Evolutionary conservation across 2,888 invertebrate genomes (phyloP), one percentile per base, ranked within the genome.

Genomic region (Eutolmus rufibarbis): DNA sequence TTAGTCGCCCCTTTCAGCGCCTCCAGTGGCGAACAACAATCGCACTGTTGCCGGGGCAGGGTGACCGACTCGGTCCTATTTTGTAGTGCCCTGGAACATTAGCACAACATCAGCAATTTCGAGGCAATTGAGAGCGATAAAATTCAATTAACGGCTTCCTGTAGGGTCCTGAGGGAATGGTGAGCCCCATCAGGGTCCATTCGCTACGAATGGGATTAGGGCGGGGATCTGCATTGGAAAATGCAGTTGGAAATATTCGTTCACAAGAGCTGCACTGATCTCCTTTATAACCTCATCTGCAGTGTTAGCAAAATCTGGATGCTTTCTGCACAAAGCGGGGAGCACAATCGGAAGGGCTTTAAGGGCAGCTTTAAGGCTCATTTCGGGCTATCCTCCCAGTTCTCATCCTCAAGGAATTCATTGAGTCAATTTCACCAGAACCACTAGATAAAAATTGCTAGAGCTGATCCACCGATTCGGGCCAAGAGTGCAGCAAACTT

Each of bases 401-500:
- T 76, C 37, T 12, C 37, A 19, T 76, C 16, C 19, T 76, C 8
- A 76, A 16, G 51, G n/a, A 79, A 31, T 51, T 51, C 79, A 82
- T 82, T 82, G 19, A 82, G 19, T 82, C 82, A 57, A 82, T 82
- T 82, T 82, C 37, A 34, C n/a, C 9, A 34, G 82, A 82, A 57
- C 19, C 19, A 66, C 66, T 66, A 51, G 57, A 51, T 66, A 66
- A 57, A 66, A 82, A 66, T 37, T 28, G 66, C 46, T 2, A 51
- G n/a, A 16, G 12, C 76, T 37, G 76, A 31, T 34, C 34, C 76
- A 57, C n/a, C 40, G 82, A 37, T 37, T 37, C 37, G 37, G 56
- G 66, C 66, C 82, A 82, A 82, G 57, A 82, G 57, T 57, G 82
- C 19, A 82, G 66, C 37, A 82, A 82, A 82, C 57, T 82, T 82